phyloP scores from a whole-genome alignment of 2,113 vertebrate species.

The Neodon shergylaensis region DNA sequence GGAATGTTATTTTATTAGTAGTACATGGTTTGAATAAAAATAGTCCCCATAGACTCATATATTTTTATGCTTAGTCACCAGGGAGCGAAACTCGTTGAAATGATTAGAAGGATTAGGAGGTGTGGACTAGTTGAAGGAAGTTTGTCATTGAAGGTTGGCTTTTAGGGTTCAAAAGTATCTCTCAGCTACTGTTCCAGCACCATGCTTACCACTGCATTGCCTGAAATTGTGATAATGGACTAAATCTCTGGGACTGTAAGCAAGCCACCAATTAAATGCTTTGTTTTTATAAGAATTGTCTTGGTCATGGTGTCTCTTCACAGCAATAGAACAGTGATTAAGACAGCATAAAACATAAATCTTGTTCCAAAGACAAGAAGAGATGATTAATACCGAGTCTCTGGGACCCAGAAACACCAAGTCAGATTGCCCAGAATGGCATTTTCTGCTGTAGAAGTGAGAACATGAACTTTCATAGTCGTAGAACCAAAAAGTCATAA shows the following conservation, averaged over 20 bases:
- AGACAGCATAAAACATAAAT: not conserved
- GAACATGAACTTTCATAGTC: not conserved
- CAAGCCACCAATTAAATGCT: not conserved
- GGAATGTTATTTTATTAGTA: not conserved
- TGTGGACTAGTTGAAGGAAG: not conserved
- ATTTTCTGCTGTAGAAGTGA: not conserved
- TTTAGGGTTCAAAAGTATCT: not conserved
- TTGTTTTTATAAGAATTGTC: not conserved
- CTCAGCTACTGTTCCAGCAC: not conserved
- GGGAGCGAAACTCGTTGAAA: not conserved
- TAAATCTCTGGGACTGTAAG: not conserved
- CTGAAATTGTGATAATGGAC: not conserved
- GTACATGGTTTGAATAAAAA: not conserved
- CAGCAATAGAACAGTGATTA: not conserved
- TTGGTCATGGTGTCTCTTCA: not conserved
- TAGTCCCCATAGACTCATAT: not conserved
- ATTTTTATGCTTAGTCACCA: not conserved
- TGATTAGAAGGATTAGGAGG: not conserved
- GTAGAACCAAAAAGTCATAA: not conserved
- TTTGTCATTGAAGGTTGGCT: not conserved
- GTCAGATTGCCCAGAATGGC: not conserved
- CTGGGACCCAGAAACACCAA: not conserved
- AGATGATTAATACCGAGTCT: not conserved
- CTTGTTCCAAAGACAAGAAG: not conserved
- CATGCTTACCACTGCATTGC: not conserved